Evolutionary conservation across 1,140 invertebrate genomes (phyloP).

Genomic region (Heliconius hermathena): DNA sequence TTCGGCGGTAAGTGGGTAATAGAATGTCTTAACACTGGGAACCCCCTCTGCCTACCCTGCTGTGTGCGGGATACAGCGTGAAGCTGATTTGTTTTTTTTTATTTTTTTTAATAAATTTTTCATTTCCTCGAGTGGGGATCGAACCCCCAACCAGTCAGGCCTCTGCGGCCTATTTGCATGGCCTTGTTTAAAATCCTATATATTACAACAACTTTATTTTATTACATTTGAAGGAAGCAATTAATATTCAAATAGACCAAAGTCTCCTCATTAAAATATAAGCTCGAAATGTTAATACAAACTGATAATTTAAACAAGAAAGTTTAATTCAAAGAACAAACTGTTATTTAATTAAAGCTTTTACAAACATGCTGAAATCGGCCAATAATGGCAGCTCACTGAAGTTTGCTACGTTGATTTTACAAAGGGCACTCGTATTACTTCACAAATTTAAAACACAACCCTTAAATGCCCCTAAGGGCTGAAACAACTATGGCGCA

Average conservation of each 20-base stretch:
- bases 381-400: not conserved
- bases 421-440: not conserved
- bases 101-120: no score
- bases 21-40: no score
- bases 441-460: not conserved
- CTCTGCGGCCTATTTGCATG: no score
- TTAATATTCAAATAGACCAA: not conserved
- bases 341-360: conserved; percentile 1
- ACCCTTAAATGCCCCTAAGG: not conserved
- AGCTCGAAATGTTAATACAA: not conserved
- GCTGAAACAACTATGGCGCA: not conserved
- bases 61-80: no score
- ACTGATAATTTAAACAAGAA: not conserved
- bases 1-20: no score
- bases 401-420: conserved; percentile 4
- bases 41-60: no score
- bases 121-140: no score
- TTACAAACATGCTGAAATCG: not conserved
- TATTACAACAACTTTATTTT: not conserved
- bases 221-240: not conserved
- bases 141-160: no score
- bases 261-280: not conserved
- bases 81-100: no score
- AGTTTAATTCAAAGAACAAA: conserved; percentile 8
- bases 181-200: no score